phyloP scores from a whole-genome alignment of 2,888 invertebrate genomes.

The Saturnia japonica region DNA sequence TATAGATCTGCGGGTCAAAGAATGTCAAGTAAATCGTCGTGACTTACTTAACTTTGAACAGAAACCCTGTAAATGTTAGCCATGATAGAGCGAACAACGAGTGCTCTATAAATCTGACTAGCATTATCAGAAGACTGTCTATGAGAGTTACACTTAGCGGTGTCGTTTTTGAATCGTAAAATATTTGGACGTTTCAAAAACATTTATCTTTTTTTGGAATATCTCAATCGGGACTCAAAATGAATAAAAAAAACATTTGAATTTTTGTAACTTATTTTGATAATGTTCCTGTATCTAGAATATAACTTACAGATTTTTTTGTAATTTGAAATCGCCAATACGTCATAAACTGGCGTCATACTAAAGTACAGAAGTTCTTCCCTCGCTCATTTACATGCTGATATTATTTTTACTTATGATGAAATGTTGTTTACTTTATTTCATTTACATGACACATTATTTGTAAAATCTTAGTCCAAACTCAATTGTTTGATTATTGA shows the following conservation, averaged over 20 bases:
- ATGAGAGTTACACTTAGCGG: background rate
- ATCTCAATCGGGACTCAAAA: background rate
- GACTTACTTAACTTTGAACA: background rate
- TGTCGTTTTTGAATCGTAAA: background rate
- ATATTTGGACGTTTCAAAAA: background rate
- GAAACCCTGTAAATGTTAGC: background rate
- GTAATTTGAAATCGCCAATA: background rate
- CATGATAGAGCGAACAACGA: too few species aligned
- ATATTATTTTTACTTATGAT: too few species aligned
- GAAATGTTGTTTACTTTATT: too few species aligned
- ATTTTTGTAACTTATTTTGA: too few species aligned
- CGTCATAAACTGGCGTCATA: background rate
- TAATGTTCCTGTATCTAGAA: too few species aligned
- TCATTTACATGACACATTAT: too few species aligned
- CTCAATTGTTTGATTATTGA: too few species aligned
- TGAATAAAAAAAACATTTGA: too few species aligned
- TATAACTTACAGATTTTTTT: too few species aligned
- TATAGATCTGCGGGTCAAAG: background rate
- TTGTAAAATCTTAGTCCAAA: too few species aligned
- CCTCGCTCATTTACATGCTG: background rate
- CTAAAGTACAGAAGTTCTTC: background rate
- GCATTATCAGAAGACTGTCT: background rate
- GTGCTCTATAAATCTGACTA: background rate
- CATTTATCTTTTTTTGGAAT: background rate
- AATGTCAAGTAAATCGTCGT: background rate